These are phyloP conservation scores for Chironomus tentans DNA, from an alignment of 2,888 invertebrate genomes.

Conservation along the genomic window DNA sequence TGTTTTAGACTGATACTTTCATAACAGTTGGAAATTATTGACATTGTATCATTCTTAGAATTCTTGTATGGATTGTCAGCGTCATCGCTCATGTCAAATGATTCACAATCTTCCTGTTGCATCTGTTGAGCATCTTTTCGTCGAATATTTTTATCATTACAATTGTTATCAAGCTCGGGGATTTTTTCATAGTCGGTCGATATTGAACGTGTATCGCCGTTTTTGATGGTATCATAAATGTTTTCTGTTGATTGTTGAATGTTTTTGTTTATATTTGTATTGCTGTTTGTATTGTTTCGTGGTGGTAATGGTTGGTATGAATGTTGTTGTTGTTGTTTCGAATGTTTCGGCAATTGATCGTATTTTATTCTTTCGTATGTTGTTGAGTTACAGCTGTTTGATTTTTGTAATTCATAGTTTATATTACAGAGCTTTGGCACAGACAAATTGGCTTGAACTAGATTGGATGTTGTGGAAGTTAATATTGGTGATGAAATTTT, in stretches of 20 bases:
- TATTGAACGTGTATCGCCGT: slow-evolving; percentile 44
- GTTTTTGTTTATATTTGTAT: not conserved
- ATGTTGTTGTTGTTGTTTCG: not conserved
- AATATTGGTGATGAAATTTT: slow-evolving; percentile 27
- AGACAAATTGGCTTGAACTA: slow-evolving; percentile 32
- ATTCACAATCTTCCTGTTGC: not conserved
- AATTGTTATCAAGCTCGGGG: slow-evolving; percentile 44
- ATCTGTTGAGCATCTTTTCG: not conserved
- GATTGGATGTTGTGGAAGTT: slow-evolving; percentile 30
- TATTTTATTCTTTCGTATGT: slow-evolving; percentile 30
- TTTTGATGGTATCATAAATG: slow-evolving; percentile 55
- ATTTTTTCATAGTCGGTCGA: slow-evolving; percentile 52
- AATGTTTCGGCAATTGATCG: slow-evolving; percentile 31
- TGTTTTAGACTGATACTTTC: slow-evolving; percentile 37
- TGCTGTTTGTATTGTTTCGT: slow-evolving; percentile 29
- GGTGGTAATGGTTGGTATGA: slow-evolving; percentile 1
- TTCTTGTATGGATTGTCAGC: slow-evolving; percentile 35
- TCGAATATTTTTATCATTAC: not conserved
- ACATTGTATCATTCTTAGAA: slow-evolving; percentile 33
- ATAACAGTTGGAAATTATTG: slow-evolving; percentile 39
- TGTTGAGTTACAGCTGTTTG: slow-evolving; percentile 23
- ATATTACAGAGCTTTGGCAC: slow-evolving; percentile 34
- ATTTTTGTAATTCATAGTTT: slow-evolving; percentile 9
- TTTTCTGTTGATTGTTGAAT: slow-evolving; percentile 43
- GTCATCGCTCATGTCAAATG: slow-evolving; percentile 27